A percentile compares a stretch with the other conserved stretches of the same genome.
phyloP scores from a whole-genome alignment of 2,797 vertebrate species.

The Coendou prehensilis region DNA sequence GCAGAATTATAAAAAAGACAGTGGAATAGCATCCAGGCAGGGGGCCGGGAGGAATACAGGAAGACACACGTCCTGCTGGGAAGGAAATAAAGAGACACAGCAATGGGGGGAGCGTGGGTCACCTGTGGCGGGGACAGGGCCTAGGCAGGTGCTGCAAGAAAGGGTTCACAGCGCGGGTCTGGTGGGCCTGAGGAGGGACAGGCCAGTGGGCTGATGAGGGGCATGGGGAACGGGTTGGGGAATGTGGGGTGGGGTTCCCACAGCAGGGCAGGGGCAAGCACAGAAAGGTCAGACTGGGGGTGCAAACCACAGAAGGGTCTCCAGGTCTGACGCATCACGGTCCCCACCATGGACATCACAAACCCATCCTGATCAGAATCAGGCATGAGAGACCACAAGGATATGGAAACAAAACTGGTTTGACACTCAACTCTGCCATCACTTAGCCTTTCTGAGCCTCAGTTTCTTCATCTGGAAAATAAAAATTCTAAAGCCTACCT shows the following conservation, averaged over 20 bases:
- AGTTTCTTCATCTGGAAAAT: neutral
- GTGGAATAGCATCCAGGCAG: neutral
- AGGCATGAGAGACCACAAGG: neutral
- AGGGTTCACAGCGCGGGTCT: fast-evolving
- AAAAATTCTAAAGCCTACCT: neutral
- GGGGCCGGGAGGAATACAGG: neutral
- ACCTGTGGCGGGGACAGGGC: fast-evolving
- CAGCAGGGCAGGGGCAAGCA: too few relatives aligned
- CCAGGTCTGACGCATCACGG: neutral
- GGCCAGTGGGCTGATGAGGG: neutral
- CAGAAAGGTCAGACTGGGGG: neutral
- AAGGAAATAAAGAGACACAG: slow-evolving; percentile 68
- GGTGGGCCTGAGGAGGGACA: neutral
- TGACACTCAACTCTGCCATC: neutral
- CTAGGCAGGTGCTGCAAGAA: neutral
- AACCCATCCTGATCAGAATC: neutral
- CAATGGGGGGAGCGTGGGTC: neutral
- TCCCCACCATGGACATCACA: neutral
- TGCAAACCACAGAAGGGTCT: neutral
- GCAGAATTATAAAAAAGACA: slow-evolving; percentile 69
- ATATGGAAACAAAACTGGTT: neutral
- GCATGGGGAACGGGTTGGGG: neutral
- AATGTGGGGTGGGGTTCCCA: neutral
- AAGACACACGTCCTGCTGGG: slow-evolving; percentile 56
- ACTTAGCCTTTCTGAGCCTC: neutral